Base-by-base conservation (phyloP, 2,888 invertebrate species). In the Volucella bombylans region DNA sequence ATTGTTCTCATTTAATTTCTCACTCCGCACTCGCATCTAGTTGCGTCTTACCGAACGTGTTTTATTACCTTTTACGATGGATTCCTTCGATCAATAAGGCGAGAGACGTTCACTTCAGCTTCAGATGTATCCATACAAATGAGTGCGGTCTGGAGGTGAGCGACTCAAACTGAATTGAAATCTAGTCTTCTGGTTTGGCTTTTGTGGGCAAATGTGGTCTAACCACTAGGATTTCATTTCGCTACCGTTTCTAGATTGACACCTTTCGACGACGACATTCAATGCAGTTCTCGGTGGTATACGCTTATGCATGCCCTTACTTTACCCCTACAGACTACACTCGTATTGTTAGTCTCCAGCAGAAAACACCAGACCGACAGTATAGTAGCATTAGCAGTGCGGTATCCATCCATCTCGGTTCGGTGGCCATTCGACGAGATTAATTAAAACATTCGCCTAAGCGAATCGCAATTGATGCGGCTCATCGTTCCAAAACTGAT, bases 401-500 rank as follows among this genome's bases (percentile, higher is more conserved):
- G 62, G 69, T 61, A 67, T 67, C 55, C 50, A 81, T 77, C 72
- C 57, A 67, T 85, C 85, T 68, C 72, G 64, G 73, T 55, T 68
- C 57, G 49, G 43, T 59, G 65, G 61, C 72, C 12, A 55, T 76
- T 71, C 76, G 72, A 62, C 72, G 61, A 77, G 85, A 85, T 81
- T 85, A 85, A 85, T 85, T 81, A 85, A 85, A 64, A 59, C 81
- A 85, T 77, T 85, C 80, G 59, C 31, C 81, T 62, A 81, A 85
- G 73, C 72, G 77, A 67, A 76, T 76, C 62, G 57, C 76, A 85
- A 81, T 81, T 76, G 76, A 81, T 85, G 85, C 76, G 72, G 62
- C 85, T 72, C 76, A 81, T 85, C 81, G 31, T 31, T 31, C 31
- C 31, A 4, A 4, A 6, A 31, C 31, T 31, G 31, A 77, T 72